A percentile compares a stretch with the other conserved stretches of the same genome.
Conservation (phyloP, 1,140 invertebrate genomes). For the Dreissena polymorpha region DNA sequence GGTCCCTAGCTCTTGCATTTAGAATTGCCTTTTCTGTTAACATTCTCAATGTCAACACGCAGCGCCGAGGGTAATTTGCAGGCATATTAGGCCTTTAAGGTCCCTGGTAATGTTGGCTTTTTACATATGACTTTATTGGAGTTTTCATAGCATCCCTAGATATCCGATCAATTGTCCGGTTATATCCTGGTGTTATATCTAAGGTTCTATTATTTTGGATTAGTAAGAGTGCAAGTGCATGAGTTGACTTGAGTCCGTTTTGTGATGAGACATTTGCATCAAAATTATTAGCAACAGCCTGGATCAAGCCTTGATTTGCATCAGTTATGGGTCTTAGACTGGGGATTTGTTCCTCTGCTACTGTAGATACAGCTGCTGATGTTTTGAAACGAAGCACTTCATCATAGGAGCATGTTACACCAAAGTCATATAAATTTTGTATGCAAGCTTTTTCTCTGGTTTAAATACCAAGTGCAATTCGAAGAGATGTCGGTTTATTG, state of each 20-base stretch:
- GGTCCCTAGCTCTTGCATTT: slow-evolving; percentile 18
- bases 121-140: too few species aligned
- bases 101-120: slow-evolving; percentile 26
- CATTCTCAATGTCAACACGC: slow-evolving; percentile 30
- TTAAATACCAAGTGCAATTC: slow-evolving; percentile 53
- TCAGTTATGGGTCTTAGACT: neutral
- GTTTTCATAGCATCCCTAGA: too few species aligned
- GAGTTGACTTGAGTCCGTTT: slow-evolving; percentile 54
- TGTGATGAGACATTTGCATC: slow-evolving; percentile 58
- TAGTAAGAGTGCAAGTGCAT: slow-evolving; percentile 50
- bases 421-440: slow-evolving; percentile 39
- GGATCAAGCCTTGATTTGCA: slow-evolving; percentile 26
- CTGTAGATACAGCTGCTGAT: slow-evolving; percentile 49
- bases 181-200: too few species aligned
- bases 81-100: slow-evolving; percentile 49
- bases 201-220: slow-evolving; percentile 3
- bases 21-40: slow-evolving; percentile 23
- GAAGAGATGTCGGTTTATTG: slow-evolving; percentile 39
- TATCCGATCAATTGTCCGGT: too few species aligned
- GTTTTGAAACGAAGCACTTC: slow-evolving; percentile 56
- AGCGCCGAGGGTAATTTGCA: neutral
- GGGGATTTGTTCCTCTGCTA: neutral
- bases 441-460: slow-evolving; percentile 30
- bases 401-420: slow-evolving; percentile 55
- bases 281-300: slow-evolving; percentile 57